Evolutionary conservation across 30 jellyfish, hydroid and myxozoan genomes (phyloP).

Genomic region (Turritopsis dohrnii): DNA sequence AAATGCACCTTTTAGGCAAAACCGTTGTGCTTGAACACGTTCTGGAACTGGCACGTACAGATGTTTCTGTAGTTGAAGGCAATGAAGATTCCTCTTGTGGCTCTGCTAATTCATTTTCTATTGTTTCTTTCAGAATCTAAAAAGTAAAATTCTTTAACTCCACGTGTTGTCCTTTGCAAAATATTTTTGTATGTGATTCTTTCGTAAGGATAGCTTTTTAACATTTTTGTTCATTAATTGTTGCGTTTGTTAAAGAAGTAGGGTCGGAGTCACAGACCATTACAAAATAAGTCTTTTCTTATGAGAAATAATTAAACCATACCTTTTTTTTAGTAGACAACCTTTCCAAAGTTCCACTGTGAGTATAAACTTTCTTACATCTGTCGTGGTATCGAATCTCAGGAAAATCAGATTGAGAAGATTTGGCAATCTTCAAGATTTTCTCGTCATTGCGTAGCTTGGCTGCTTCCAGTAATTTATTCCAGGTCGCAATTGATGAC

Average conservation of each 20-base stretch:
- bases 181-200: no score
- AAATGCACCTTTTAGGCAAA: neutral
- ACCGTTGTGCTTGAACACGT: neutral
- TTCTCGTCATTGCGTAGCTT: neutral
- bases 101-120: neutral
- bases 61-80: neutral
- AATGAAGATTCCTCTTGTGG: neutral
- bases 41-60: neutral
- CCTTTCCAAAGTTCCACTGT: neutral
- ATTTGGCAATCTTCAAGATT: neutral
- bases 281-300: no score
- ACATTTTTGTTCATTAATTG: no score
- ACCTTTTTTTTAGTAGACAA: neutral
- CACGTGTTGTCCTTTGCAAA: no score
- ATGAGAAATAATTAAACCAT: no score
- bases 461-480: neutral
- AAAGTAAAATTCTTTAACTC: neutral
- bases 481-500: neutral
- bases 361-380: neutral
- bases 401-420: neutral
- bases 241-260: no score
- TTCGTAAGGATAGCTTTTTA: no score
- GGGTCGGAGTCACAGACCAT: no score
- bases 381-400: neutral
- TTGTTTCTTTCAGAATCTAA: neutral